A percentile compares a stretch with the other conserved stretches of the same genome.
phyloP scores from a whole-genome alignment of 2,888 invertebrate genomes.

The Gisinianus flammeolus region DNA sequence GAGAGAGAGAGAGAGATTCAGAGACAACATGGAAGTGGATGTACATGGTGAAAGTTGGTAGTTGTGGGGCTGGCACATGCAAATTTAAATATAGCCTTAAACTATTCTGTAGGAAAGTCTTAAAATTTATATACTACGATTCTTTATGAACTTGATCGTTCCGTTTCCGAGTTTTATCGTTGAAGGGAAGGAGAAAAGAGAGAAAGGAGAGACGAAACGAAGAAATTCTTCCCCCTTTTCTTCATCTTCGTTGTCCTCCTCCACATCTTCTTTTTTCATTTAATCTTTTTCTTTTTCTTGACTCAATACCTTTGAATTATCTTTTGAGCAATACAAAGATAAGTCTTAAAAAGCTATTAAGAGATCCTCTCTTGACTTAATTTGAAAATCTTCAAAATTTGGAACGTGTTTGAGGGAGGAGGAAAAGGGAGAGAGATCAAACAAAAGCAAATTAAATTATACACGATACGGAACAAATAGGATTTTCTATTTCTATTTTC shows the following conservation, averaged over 20 bases:
- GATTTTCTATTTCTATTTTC: neutral
- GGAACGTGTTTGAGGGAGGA: neutral
- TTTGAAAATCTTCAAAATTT: neutral
- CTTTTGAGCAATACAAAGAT: neutral
- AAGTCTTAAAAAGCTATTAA: constrained; percentile 4
- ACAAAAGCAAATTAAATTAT: neutral
- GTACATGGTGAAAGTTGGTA: too few relatives aligned
- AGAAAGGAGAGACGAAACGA: neutral
- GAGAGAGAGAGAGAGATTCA: too few relatives aligned
- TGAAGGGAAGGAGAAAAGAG: neutral
- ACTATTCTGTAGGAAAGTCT: neutral
- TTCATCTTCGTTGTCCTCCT: neutral
- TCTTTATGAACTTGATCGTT: neutral
- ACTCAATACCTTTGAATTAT: constrained; percentile 4
- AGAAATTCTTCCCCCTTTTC: neutral
- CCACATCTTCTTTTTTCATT: too few relatives aligned
- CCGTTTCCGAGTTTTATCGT: neutral
- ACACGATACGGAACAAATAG: neutral
- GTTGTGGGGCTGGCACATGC: neutral
- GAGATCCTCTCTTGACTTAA: constrained; percentile 1
- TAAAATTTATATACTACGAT: constrained; percentile 10
- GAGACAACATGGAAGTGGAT: too few relatives aligned
- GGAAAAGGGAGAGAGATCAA: neutral
- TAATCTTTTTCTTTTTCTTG: neutral
- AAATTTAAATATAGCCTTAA: neutral